Base-by-base conservation (phyloP, 1,140 invertebrate species). In the Meloidogyne chitwoodi region DNA sequence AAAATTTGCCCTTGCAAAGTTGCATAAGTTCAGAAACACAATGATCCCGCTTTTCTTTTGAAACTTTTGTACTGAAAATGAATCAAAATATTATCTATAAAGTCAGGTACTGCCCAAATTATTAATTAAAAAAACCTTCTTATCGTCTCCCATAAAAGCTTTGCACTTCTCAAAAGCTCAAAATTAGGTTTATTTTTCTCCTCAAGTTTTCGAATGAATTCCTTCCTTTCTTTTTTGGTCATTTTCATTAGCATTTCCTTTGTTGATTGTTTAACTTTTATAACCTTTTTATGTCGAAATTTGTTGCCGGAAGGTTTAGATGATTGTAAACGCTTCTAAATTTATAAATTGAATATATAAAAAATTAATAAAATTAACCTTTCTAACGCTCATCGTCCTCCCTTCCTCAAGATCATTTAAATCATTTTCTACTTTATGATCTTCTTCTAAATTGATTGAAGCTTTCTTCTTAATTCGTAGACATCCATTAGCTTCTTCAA, bases 11-110 rank as follows among this genome's bases (percentile, higher is more conserved):
- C 85, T 92, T 91, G 0, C 95, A 87, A 56, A 93, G 85, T 31
- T 89, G 84, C 83, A 92, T 92, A 11, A 95, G 86, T 79, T 94
- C 89, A 80, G 91, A 90, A 72, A 92, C 91, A 34, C 93, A 87
- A 74, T 91, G 90, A 31, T 88, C 85, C 81, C 91, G 90, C 79
- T 92, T 91, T 22, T 92, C 90, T 75, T 89, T 86, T 12, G 87
- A 83, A 16, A 88, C 69, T 71, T 89, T 84, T 27, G 71, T 68
- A 69, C 81, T 83, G 34, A 82, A 83, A 74, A 27, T 26, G 1
- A 29, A 16, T 44, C 0, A 29, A 64, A 16, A 38, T n/a, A n/a
- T 24, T n/a, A 5, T 27, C 19, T 22, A 10, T 22, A 19, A 61
- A 29, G 0, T 31, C n/a, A 67, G 34, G 29, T 0, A 38, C 34